Evolutionary conservation across 1,140 invertebrate genomes (phyloP).

Genomic region (Drosophila pachea): DNA sequence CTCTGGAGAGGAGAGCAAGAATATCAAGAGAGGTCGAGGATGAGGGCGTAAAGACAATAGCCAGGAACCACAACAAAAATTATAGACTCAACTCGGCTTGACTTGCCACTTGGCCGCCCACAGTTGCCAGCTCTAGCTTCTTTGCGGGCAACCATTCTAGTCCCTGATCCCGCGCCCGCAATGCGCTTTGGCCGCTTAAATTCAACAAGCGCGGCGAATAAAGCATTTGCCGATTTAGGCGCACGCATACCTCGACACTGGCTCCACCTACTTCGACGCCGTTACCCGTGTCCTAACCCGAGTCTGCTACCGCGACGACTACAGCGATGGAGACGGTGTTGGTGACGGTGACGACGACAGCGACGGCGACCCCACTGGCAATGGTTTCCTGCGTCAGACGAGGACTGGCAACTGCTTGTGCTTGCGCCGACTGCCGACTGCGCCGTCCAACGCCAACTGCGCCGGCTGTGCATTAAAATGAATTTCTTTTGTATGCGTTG

Average conservation of each 20-base stretch:
- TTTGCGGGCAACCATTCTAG: constrained; percentile 1
- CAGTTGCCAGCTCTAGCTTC: constrained; percentile 19
- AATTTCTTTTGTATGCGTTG: constrained; percentile 66
- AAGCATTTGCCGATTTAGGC: constrained; percentile 65
- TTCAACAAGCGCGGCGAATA: constrained; percentile 47
- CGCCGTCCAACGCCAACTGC: neutral
- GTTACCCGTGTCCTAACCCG: neutral
- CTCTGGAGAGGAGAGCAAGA: constrained; percentile 10
- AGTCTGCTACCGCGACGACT: neutral
- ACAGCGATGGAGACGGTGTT: neutral
- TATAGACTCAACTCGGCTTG: constrained; percentile 72
- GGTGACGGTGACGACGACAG: neutral
- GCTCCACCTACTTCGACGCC: constrained; percentile 6
- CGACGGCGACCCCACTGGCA: constrained; percentile 13
- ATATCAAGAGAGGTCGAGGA: constrained; percentile 10
- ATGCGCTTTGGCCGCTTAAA: constrained; percentile 70
- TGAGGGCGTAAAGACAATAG: constrained; percentile 66
- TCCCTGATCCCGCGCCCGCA: constrained; percentile 24
- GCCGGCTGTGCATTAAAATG: constrained; percentile 66
- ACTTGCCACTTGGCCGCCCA: constrained; percentile 50
- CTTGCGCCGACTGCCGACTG: neutral
- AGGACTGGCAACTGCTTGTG: constrained; percentile 1
- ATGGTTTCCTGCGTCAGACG: constrained; percentile 4
- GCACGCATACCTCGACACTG: constrained; percentile 61
- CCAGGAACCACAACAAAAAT: constrained; percentile 76